Evolutionary conservation across 2,113 vertebrate genomes (phyloP).

Genomic region (Rhea pennata): DNA sequence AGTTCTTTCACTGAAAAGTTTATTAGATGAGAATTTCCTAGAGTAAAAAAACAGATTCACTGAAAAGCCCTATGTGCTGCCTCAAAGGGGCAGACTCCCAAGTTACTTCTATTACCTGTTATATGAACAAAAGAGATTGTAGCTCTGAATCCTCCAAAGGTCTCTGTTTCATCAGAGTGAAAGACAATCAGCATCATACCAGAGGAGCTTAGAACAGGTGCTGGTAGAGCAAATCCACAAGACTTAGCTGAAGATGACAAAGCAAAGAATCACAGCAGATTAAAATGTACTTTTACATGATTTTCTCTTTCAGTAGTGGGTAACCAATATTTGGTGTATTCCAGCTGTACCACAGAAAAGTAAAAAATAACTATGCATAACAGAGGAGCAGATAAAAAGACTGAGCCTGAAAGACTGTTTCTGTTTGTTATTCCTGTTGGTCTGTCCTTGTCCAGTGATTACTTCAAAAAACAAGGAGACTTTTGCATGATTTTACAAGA

Average conservation of each 20-base stretch:
- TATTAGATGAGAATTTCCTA: neutral
- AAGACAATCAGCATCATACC: slow-evolving; percentile 81
- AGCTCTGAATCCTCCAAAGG: slow-evolving; percentile 80
- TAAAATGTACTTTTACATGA: neutral
- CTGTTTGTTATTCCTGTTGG: neutral
- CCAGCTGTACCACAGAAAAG: neutral
- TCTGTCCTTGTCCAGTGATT: neutral
- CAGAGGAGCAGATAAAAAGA: neutral
- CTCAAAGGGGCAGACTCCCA: neutral
- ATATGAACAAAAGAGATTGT: slow-evolving; percentile 76
- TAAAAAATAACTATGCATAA: neutral
- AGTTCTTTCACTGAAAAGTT: neutral
- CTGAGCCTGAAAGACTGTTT: neutral
- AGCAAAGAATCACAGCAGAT: neutral
- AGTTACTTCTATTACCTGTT: slow-evolving; percentile 71
- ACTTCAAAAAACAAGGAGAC: neutral
- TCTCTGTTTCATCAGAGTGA: slow-evolving; percentile 74
- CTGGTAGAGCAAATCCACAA: slow-evolving; percentile 76
- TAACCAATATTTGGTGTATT: neutral
- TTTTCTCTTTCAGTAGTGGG: neutral
- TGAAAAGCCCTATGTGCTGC: neutral
- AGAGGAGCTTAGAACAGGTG: slow-evolving; percentile 78
- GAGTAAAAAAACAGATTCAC: neutral
- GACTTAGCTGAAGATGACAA: slow-evolving; percentile 70
- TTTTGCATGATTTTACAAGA: neutral